Evolutionary conservation across 2,797 vertebrate genomes (phyloP), one percentile per base, ranked within the genome.

Genomic region (Melanotaenia boesemani): DNA sequence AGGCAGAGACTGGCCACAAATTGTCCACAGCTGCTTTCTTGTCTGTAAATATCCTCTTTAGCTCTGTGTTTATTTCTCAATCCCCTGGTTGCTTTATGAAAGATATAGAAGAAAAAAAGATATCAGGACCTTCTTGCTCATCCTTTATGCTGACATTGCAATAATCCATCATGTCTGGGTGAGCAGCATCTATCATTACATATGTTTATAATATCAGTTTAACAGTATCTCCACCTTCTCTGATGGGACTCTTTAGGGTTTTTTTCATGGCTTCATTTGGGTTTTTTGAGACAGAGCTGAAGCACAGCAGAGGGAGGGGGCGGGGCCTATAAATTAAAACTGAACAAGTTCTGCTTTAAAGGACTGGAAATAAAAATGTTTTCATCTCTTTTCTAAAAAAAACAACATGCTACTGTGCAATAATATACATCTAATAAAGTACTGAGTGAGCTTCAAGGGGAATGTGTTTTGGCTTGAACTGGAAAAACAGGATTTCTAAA

Each of bases 261-360:
- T 18, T 6, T 16, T 41, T 41, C 12, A 41, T 16, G 41, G 5
- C 41, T 44, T 18, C 32, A 6, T 34, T 34, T 7, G 20, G 22
- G 22, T 10, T 54, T 54, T 54, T 24, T 54, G 11, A 24, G 22
- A 22, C n/a, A 54, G 18, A 30, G 60, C 60, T 20, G 39, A 44
- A 63, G 26, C 41, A 50, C 41, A 63, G 62, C 62, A 32, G 44
- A 52, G 63, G 28, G 30, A 36, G 46, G 44, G 6, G 16, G 63
- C 8, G 11, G 44, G 5, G 7, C 20, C 6, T 1, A 41, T 6
- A 44, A 36, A 7, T 12, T 36, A 2, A 18, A 26, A 52, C 10
- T 22, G 48, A 52, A 6, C 44, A 5, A 22, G 9, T 24, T 46
- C 18, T 44, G 13, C 11, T 13, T 13, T 4, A 11, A 22, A 52